Evolutionary conservation across 2,113 vertebrate genomes (phyloP).

Genomic region (Pan paniscus): DNA sequence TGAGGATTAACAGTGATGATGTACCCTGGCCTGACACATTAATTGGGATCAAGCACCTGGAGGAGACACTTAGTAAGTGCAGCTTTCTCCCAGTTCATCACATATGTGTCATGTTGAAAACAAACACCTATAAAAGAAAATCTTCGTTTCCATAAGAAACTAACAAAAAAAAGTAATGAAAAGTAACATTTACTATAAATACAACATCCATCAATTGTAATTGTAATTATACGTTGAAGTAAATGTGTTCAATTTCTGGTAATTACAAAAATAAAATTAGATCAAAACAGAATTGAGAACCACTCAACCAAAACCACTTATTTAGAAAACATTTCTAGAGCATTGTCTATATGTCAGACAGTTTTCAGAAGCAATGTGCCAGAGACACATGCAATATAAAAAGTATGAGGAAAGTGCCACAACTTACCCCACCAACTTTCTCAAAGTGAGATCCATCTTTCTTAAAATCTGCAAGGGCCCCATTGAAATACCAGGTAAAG

Average conservation of each 20-base stretch:
- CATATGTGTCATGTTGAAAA: background rate
- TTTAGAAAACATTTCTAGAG: background rate
- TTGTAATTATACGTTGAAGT: background rate
- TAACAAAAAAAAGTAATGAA: background rate
- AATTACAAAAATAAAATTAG: background rate
- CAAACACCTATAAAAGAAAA: background rate
- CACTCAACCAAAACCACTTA: background rate
- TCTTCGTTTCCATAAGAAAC: background rate
- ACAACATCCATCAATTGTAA: background rate
- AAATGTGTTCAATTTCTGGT: background rate
- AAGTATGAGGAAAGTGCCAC: background rate
- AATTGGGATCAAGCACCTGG: background rate
- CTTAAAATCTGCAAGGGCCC: slow-evolving; percentile 90
- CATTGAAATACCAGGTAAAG: slow-evolving; percentile 97
- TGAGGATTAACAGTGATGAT: background rate
- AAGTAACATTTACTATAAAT: background rate
- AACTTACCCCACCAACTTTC: slow-evolving; percentile 95
- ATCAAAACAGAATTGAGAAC: background rate
- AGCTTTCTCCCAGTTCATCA: background rate
- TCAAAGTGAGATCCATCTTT: slow-evolving; percentile 92
- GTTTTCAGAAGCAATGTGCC: background rate
- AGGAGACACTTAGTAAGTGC: background rate
- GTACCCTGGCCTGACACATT: background rate
- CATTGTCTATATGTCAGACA: rapidly evolving
- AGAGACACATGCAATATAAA: background rate